Base-by-base conservation (phyloP, 2,888 invertebrate species). In the Ctenicera cuprea region DNA sequence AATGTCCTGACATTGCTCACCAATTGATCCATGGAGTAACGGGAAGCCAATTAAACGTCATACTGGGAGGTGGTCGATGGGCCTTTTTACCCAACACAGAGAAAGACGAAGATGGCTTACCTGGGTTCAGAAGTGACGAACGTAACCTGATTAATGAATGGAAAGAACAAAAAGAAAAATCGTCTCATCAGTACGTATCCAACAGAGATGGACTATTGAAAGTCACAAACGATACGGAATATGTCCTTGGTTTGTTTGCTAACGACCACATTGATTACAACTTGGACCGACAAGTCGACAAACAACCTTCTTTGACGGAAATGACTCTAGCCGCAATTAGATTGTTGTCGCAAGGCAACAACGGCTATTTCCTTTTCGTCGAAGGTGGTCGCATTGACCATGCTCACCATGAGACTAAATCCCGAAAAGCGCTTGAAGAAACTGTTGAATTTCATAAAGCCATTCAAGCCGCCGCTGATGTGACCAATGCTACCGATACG, bases 291-390 rank as follows among this genome's bases (percentile, higher is more conserved):
- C 86, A 89, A 73, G 5, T 20, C 8, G 14, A 30, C 4, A 38
- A 37, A 59, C 7, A 91, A 74, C 95, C 95, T 0, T 90, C 91
- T 0, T 85, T 96, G 9, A 89, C 89, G 61, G 94, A 95, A 83
- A 94, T 96, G 95, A 93, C 93, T 0, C 88, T 89, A 77, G 91
- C 90, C 61, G 95, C 95, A 0, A 92, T 96, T 63, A 88, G 92
- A 79, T 87, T 94, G 12, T 85, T 96, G 63, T 88, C 89, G 0
- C 89, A 88, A 74, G 90, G 90, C 76, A 84, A 87, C 0, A 88
- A 93, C 12, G 95, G 95, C 1, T 95, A 89, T 84, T 92, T 94
- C 80, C 85, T 95, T 18, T 92, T 95, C 83, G 91, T 95, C 74
- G 93, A 93, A 88, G 93, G 93, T 73, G 92, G 92, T 2, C 89